Evolutionary conservation across 2,888 invertebrate genomes (phyloP).

Genomic region (Troglohyphantes excavatus): DNA sequence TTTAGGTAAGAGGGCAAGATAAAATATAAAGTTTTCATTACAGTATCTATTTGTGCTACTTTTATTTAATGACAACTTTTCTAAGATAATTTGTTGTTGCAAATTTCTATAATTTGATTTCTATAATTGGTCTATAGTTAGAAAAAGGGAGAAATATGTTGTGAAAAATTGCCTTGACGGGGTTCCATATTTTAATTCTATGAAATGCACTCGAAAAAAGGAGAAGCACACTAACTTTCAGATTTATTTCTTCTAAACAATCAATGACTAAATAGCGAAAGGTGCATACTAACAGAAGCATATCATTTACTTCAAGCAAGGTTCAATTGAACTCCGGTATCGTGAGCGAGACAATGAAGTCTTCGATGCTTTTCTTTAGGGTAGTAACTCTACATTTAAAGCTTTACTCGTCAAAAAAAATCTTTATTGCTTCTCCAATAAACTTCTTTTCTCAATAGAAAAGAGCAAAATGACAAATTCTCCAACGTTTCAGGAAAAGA

Average conservation of each 20-base stretch:
- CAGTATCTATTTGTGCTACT: no score
- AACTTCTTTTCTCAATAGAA: conserved; percentile 45
- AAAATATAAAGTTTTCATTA: no score
- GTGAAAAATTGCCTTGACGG: no score
- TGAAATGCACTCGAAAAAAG: no score
- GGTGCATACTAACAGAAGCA: background rate
- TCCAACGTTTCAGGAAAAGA: conserved; percentile 70
- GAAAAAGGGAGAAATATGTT: no score
- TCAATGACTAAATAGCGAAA: background rate
- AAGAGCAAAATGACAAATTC: conserved; percentile 75
- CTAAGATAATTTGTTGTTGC: no score
- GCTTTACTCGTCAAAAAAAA: conserved; percentile 6
- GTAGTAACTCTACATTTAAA: conserved; percentile 7
- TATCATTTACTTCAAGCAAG: background rate
- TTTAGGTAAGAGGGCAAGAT: no score
- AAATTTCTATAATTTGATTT: no score
- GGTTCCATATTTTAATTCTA: no score
- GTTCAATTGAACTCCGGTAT: background rate
- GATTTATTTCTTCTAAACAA: background rate
- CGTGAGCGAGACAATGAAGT: background rate
- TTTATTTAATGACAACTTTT: no score
- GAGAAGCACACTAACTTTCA: no score
- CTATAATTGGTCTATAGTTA: no score
- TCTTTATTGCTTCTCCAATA: conserved; percentile 36
- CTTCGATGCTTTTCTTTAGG: background rate